Conservation (phyloP, 1,140 invertebrate species). For the Colletes gigas region DNA sequence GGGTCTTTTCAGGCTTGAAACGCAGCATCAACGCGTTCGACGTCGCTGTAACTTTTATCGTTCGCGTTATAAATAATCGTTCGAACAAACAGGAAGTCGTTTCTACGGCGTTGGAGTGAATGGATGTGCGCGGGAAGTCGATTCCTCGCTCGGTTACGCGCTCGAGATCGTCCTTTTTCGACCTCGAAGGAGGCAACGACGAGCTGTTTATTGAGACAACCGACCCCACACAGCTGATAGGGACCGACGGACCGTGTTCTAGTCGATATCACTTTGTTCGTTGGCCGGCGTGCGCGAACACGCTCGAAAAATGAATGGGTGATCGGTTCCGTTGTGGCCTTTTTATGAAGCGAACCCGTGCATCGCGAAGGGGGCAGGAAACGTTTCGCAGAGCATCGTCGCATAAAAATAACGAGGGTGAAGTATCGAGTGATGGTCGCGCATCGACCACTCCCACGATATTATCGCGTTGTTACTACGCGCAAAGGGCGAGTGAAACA, state of each 20-base stretch:
- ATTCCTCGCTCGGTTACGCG: constrained; percentile 4
- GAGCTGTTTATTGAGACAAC: constrained; percentile 33
- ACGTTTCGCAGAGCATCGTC: constrained; percentile 37
- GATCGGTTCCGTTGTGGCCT: constrained; percentile 38
- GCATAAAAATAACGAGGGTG: constrained; percentile 54
- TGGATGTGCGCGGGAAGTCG: background rate
- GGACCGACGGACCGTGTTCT: constrained; percentile 9
- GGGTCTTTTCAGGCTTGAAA: no score
- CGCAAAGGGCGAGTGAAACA: background rate
- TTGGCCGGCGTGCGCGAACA: constrained; percentile 4
- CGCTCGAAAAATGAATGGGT: constrained; percentile 46
- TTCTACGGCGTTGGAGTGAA: background rate
- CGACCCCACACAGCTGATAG: constrained; percentile 11
- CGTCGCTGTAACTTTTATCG: constrained; percentile 4
- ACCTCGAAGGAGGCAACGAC: constrained; percentile 13
- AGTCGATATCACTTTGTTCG: constrained; percentile 44
- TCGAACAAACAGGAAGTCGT: background rate
- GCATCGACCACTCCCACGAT: constrained; percentile 15
- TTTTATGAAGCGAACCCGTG: constrained; percentile 16
- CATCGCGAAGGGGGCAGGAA: background rate
- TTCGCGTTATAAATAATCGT: background rate
- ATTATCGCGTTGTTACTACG: constrained; percentile 25
- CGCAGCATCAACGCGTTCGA: background rate
- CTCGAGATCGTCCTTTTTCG: background rate
- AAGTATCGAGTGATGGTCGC: constrained; percentile 12